Percentiles rank a stretch among this genome's conserved stretches.
Evolutionary conservation across 2,888 invertebrate genomes (phyloP).

Genomic region (Spisula solida): DNA sequence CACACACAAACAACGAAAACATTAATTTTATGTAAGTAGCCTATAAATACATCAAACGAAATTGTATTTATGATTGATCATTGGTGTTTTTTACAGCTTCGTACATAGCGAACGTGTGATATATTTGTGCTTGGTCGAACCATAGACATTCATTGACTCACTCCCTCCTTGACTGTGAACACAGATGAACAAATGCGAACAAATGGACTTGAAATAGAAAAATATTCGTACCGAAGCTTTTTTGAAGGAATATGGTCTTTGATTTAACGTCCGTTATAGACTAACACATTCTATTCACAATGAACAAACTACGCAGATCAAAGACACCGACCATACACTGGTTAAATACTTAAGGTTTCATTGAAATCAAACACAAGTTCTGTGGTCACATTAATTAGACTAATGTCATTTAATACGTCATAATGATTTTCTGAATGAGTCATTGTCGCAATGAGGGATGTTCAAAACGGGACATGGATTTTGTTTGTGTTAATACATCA

Average conservation of each 20-base stretch:
- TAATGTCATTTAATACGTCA: not conserved
- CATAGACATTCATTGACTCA: too few species aligned
- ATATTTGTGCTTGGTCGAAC: too few species aligned
- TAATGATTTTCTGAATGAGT: slow-evolving; percentile 7
- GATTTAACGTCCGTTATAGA: not conserved
- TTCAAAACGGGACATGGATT: not conserved
- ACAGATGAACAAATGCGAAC: too few species aligned
- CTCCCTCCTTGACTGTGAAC: not conserved
- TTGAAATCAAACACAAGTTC: not conserved
- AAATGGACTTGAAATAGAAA: not conserved
- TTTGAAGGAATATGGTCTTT: not conserved
- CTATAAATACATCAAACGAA: too few species aligned
- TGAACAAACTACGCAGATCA: not conserved
- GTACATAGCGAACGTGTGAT: too few species aligned
- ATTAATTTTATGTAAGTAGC: too few species aligned
- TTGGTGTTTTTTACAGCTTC: too few species aligned
- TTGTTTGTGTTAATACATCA: too few species aligned
- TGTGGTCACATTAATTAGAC: slow-evolving; percentile 1
- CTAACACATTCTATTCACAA: not conserved
- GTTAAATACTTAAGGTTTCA: not conserved
- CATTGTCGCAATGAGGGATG: not conserved
- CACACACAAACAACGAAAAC: too few species aligned
- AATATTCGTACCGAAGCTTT: not conserved
- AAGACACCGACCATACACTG: not conserved
- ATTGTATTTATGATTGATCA: too few species aligned